Conservation (phyloP, 2,113 vertebrate genomes). For the Tichodroma muraria region DNA sequence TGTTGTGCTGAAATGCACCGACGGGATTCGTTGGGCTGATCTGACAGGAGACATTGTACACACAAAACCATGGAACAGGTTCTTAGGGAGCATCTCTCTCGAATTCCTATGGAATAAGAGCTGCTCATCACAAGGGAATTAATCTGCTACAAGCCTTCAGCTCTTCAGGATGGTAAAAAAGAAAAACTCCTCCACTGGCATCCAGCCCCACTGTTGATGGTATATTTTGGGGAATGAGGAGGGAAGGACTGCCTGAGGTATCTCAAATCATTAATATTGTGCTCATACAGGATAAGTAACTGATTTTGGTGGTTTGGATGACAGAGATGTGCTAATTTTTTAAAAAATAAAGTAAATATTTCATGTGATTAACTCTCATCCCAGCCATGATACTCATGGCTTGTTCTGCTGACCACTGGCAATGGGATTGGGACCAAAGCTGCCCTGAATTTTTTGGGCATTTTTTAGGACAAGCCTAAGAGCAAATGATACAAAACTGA, state of each 20-base stretch:
- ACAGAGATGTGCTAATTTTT: not conserved
- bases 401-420: not conserved
- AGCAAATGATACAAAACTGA: not conserved
- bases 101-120: accelerated
- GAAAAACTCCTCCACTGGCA: not conserved
- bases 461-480: not conserved
- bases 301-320: not conserved
- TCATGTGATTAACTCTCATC: not conserved
- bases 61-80: accelerated
- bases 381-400: not conserved
- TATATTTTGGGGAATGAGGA: not conserved
- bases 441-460: not conserved
- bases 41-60: not conserved
- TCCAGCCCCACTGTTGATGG: not conserved
- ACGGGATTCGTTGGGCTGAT: not conserved
- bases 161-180: not conserved
- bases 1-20: not conserved
- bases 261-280: not conserved
- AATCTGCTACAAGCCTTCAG: not conserved
- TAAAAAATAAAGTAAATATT: not conserved
- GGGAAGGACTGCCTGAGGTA: not conserved
- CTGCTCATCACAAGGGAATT: not conserved
- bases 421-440: not conserved
- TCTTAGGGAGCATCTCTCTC: not conserved
- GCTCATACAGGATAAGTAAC: not conserved